Base-by-base conservation (phyloP, 2,797 vertebrate genomes). In the Leptodactylus fallax region DNA sequence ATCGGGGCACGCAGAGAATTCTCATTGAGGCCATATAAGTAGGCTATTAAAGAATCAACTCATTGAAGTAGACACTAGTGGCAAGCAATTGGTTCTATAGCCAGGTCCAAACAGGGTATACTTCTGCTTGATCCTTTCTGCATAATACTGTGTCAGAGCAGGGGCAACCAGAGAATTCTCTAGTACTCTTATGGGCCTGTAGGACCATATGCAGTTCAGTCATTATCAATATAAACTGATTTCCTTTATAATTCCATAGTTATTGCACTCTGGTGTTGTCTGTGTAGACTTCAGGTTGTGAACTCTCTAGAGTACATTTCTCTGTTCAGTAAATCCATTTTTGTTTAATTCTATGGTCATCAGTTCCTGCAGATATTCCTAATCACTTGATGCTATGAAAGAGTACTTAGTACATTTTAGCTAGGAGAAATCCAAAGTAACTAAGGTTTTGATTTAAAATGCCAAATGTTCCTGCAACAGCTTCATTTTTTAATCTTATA, bases 401-500 rank as follows among this genome's bases (percentile, higher is more conserved):
- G 60, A 56, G 27, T 82, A 78, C 71, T 82, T 88, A 67, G 36
- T 56, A 85, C 21, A 77, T 45, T 78, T 83, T 88, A 85, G 67
- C 27, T 81, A 67, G 78, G 60, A 83, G 61, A 81, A 76, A 76
- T 55, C 77, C 79, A 79, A 76, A 76, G 69, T 91, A 91, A 90
- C 90, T 85, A 67, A 47, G 78, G 63, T 90, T 89, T 79, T 90
- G 65, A 86, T 65, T 81, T 86, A 83, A 90, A 93, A 91, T 87
- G 60, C 45, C 93, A 91, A 89, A 90, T 90, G 5, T 90, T 92
- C 90, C 88, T 92, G 47, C 90, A 90, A 85, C 61, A 84, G 67
- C 56, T 91, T 90, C 65, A 36, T 89, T 90, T 94, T 96, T 95
- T 95, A 94, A 94, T 95, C 94, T 96, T 96, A 96, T 92, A 93